phyloP scores from a whole-genome alignment of 2,797 vertebrate genomes.

The Chaenodraco wilsoni region DNA sequence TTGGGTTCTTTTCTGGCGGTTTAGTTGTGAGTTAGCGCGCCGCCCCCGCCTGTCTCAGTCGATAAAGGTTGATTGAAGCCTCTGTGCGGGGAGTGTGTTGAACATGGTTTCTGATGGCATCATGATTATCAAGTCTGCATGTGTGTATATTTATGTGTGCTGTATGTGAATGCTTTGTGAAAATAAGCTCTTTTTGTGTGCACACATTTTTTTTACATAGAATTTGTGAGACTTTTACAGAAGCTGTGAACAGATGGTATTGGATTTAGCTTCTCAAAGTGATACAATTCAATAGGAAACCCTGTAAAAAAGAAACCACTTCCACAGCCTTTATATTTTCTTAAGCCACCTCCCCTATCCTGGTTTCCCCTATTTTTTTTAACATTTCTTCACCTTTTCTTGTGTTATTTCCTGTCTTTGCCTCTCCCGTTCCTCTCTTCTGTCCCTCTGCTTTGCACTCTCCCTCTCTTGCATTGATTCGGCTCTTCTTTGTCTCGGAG shows the following conservation, averaged over 20 bases:
- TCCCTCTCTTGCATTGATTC: slow-evolving; percentile 76
- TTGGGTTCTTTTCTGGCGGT: slow-evolving; percentile 64
- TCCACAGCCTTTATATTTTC: neutral
- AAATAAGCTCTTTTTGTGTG: neutral
- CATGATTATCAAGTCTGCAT: slow-evolving; percentile 45
- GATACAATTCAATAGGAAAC: slow-evolving; percentile 19
- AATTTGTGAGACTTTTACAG: slow-evolving; percentile 10
- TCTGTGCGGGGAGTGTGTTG: slow-evolving; percentile 52
- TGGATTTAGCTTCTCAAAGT: slow-evolving; percentile 5
- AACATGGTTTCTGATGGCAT: slow-evolving; percentile 58
- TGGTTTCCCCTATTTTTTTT: no score
- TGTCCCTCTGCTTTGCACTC: slow-evolving; percentile 15
- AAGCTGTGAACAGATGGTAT: slow-evolving; percentile 35
- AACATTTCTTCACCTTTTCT: neutral
- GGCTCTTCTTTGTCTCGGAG: slow-evolving; percentile 80
- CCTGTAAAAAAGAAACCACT: slow-evolving; percentile 1
- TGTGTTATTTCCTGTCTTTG: slow-evolving; percentile 11
- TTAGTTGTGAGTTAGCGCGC: slow-evolving; percentile 52
- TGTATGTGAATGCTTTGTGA: slow-evolving; percentile 1
- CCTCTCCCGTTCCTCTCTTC: neutral
- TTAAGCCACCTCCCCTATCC: slow-evolving; percentile 12
- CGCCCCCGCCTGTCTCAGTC: slow-evolving; percentile 71
- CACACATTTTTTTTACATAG: neutral
- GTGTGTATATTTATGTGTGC: slow-evolving; percentile 30
- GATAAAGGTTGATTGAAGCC: slow-evolving; percentile 78